These are phyloP conservation scores for Enteromius unitaeniatus DNA, from an alignment of 2,797 vertebrate species.

Conservation along the genomic window DNA sequence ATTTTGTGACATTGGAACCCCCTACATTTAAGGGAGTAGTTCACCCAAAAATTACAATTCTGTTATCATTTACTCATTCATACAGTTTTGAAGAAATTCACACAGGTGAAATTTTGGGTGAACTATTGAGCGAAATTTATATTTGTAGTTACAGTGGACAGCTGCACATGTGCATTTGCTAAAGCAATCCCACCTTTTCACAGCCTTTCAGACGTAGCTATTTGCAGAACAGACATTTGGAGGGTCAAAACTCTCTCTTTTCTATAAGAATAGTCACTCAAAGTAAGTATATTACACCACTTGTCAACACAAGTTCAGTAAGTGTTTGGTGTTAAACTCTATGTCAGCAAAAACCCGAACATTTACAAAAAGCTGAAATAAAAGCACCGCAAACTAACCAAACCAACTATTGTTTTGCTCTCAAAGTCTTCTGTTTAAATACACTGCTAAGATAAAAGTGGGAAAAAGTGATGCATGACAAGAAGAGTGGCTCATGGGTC, in stretches of 20 bases:
- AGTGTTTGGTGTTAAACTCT: slow-evolving; percentile 2
- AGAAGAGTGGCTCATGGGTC: background rate
- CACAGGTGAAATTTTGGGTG: too few species aligned
- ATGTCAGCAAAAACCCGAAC: background rate
- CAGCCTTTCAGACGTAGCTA: too few species aligned
- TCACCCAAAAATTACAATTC: too few species aligned
- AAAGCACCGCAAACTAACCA: background rate
- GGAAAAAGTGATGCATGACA: background rate
- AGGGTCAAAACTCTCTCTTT: too few species aligned
- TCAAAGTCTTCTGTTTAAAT: background rate
- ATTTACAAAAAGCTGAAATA: background rate
- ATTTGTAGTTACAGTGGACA: too few species aligned
- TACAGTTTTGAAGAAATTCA: too few species aligned
- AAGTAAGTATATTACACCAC: background rate
- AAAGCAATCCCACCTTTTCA: background rate
- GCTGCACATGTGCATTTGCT: background rate
- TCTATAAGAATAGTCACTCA: too few species aligned
- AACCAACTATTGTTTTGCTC: background rate
- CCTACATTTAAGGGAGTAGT: background rate
- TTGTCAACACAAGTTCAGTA: background rate
- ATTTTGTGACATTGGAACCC: background rate
- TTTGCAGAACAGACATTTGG: too few species aligned
- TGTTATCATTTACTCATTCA: too few species aligned
- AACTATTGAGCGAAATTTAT: too few species aligned
- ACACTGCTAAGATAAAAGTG: background rate